Conservation (phyloP, 2,888 invertebrate species). For the Tanypteryx hageni region DNA sequence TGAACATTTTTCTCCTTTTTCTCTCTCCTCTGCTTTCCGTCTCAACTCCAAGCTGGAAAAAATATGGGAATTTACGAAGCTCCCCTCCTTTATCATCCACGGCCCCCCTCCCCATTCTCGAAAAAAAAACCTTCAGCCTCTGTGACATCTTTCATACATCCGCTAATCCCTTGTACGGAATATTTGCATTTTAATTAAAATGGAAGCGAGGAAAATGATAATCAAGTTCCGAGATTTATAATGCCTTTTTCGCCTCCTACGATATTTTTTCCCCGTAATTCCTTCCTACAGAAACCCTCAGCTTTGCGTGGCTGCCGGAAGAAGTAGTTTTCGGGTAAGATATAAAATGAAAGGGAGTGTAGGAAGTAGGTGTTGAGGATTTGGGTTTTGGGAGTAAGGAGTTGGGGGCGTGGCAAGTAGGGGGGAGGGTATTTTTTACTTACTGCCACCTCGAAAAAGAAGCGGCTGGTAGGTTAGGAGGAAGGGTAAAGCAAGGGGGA, state of each 20-base stretch:
- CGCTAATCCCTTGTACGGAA: constrained; percentile 70
- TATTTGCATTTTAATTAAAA: constrained; percentile 81
- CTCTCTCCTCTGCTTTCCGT: background rate
- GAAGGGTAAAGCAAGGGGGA: background rate
- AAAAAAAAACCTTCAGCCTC: constrained; percentile 60
- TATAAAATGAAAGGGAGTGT: background rate
- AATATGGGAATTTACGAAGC: constrained; percentile 48
- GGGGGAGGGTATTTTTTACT: background rate
- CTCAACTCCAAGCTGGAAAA: background rate
- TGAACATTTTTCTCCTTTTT: background rate
- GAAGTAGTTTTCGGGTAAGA: background rate
- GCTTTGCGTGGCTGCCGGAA: constrained; percentile 37
- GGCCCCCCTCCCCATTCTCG: constrained; percentile 44
- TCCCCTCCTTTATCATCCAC: constrained; percentile 40
- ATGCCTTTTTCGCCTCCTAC: constrained; percentile 47
- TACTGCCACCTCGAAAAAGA: background rate
- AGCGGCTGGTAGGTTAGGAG: background rate
- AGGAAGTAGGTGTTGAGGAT: constrained; percentile 24
- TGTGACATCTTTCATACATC: constrained; percentile 65
- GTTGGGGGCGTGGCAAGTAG: background rate
- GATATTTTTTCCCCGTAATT: constrained; percentile 24
- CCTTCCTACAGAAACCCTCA: background rate
- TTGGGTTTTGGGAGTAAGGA: background rate
- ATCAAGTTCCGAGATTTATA: constrained; percentile 71
- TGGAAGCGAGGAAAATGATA: constrained; percentile 81